These are phyloP conservation scores for Sebastes steindachneri DNA, from an alignment of 2,797 vertebrate species.

Conservation along the genomic window DNA sequence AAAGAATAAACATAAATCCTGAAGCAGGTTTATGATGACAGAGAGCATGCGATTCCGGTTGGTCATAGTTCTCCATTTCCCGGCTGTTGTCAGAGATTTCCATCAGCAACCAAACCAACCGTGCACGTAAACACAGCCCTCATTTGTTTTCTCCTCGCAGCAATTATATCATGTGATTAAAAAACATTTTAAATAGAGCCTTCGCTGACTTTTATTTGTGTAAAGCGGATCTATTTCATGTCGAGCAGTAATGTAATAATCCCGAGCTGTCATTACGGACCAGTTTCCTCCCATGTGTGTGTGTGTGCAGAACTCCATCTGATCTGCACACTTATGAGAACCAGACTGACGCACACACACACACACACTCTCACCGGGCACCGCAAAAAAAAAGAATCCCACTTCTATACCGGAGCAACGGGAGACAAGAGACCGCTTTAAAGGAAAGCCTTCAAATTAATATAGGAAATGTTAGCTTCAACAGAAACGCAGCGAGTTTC, in stretches of 20 bases:
- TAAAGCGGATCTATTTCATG: conserved; percentile 88
- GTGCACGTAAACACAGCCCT: conserved; percentile 82
- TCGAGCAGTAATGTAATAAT: conserved; percentile 87
- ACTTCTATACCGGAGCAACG: conserved; percentile 55
- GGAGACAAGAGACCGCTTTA: conserved; percentile 69
- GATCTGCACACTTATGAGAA: conserved; percentile 83
- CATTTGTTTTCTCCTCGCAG: conserved; percentile 84
- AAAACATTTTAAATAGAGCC: conserved; percentile 85
- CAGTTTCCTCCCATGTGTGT: conserved; percentile 42
- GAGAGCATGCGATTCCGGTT: conserved; percentile 79
- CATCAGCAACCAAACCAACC: conserved; percentile 81
- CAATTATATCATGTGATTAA: conserved; percentile 85
- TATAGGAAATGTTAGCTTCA: conserved; percentile 83
- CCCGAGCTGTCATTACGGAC: conserved; percentile 85
- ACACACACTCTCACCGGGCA: conserved; percentile 40
- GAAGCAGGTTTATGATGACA: conserved; percentile 75
- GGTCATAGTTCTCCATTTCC: conserved; percentile 83
- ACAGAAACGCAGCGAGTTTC: conserved; percentile 66
- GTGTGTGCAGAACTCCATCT: conserved; percentile 74
- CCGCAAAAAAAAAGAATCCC: conserved; percentile 21
- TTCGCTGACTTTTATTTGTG: conserved; percentile 83
- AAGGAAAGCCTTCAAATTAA: conserved; percentile 78
- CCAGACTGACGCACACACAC: conserved; percentile 76
- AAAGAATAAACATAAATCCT: conserved; percentile 67
- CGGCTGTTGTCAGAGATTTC: conserved; percentile 80